phyloP scores from a whole-genome alignment of 53 echinoderm and acorn worm genomes.

The Hippasteria phrygiana region DNA sequence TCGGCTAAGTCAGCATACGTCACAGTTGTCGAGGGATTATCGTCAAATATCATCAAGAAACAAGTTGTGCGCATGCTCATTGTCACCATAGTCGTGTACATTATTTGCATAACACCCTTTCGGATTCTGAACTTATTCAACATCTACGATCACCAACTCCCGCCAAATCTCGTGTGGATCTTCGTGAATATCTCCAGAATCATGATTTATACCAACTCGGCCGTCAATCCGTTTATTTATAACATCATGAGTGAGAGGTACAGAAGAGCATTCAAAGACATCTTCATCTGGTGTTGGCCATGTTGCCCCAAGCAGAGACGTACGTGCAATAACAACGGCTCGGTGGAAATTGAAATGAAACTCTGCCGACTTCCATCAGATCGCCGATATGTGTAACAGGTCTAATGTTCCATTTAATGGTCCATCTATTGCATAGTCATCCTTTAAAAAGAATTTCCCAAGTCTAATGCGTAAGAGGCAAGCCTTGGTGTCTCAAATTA shows the following conservation, averaged over 20 bases:
- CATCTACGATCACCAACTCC: slow-evolving; percentile 75
- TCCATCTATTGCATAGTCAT: neutral
- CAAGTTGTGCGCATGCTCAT: slow-evolving; percentile 99
- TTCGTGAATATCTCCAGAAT: slow-evolving; percentile 90
- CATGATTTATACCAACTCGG: slow-evolving; percentile 94
- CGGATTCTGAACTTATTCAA: slow-evolving; percentile 87
- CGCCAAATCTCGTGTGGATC: slow-evolving; percentile 81
- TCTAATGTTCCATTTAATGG: neutral
- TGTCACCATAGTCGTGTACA: slow-evolving; percentile 91
- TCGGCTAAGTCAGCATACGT: slow-evolving; percentile 74
- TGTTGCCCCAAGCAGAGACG: slow-evolving; percentile 44
- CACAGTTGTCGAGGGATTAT: slow-evolving; percentile 69
- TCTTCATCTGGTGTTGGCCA: slow-evolving; percentile 82
- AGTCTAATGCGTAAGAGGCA: no score
- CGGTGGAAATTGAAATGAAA: slow-evolving; percentile 55
- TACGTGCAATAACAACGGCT: slow-evolving; percentile 23
- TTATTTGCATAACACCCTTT: slow-evolving; percentile 96
- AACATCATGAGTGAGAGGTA: slow-evolving; percentile 96
- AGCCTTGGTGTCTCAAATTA: no score
- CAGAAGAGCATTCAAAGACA: slow-evolving; percentile 84
- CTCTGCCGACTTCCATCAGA: slow-evolving; percentile 46
- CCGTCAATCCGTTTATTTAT: slow-evolving; percentile 96
- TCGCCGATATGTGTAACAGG: slow-evolving; percentile 24
- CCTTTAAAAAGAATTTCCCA: no score
- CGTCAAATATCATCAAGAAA: slow-evolving; percentile 88